Evolutionary conservation across 2,888 invertebrate species (phyloP), one percentile per base, ranked within the genome.

Genomic region (Serripes groenlandicus): DNA sequence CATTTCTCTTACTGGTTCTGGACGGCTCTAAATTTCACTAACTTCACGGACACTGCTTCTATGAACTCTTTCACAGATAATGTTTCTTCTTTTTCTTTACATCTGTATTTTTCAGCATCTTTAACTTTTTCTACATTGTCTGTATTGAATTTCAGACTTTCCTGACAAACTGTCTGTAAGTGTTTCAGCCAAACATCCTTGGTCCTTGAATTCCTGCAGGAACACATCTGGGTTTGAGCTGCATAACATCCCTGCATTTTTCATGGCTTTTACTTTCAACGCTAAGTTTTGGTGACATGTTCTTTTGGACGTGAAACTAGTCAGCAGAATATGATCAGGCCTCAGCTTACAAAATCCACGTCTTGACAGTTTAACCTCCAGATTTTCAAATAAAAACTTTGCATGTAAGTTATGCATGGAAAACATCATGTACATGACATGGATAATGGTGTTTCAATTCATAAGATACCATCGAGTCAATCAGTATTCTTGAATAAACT

Each of bases 251-350:
- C 81, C 69, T 34, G n/a, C 54, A 28, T 71, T 69, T 49, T 37
- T 68, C 15, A 80, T 18, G 1, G 42, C 56, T 28, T 84, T 58
- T 15, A 81, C 28, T 18, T 34, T 35, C 1, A 85, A 56, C 23
- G 78, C 71, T 9, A 70, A 56, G 56, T 81, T 81, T 58, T 77
- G 77, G 42, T 84, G 80, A 34, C 80, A 81, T 7, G 80, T 26
- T 37, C 23, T 58, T 18, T 77, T 42, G 42, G 42, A 56, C 21
- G 58, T 49, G 26, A 5, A 18, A 71, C 32, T n/a, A 78, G 75
- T 34, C 71, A 54, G 23, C 71, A 71, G 42, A 68, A 78, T 26
- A 78, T 37, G 26, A 21, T 28, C n/a, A n/a, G n/a, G n/a, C n/a
- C n/a, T n/a, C n/a, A n/a, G n/a, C n/a, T n/a, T n/a, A n/a, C n/a